Evolutionary conservation across 2,888 invertebrate genomes (phyloP).

Genomic region (Piscicola geometra): DNA sequence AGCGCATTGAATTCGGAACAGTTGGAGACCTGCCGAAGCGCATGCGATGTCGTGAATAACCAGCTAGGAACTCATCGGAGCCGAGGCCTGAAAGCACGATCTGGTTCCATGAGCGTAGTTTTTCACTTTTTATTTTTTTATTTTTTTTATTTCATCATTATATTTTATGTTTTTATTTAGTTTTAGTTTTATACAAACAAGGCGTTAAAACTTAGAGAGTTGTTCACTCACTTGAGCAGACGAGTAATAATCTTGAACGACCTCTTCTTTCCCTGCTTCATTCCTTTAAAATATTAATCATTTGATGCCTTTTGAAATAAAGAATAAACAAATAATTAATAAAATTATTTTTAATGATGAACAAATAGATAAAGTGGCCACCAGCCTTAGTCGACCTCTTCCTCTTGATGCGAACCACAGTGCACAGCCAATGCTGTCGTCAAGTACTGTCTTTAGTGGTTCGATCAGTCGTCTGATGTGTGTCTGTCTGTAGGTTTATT

Average conservation of each 20-base stretch:
- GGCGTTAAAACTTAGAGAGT: no score
- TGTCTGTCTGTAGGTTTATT: constrained; percentile 38
- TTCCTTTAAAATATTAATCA: no score
- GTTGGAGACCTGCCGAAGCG: constrained; percentile 56
- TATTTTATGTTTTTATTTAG: no score
- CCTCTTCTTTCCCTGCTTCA: no score
- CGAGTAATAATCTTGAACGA: background rate
- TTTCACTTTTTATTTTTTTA: background rate
- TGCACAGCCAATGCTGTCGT: constrained; percentile 89
- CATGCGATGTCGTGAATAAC: constrained; percentile 82
- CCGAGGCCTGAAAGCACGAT: constrained; percentile 83
- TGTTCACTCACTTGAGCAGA: background rate
- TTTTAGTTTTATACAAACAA: no score
- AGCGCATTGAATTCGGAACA: no score
- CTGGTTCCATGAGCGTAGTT: constrained; percentile 57
- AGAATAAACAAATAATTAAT: no score
- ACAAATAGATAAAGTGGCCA: no score
- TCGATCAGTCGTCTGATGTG: constrained; percentile 68
- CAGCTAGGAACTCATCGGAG: constrained; percentile 93
- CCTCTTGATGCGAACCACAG: constrained; percentile 88
- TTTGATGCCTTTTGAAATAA: no score
- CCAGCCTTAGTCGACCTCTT: constrained; percentile 56
- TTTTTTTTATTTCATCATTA: background rate
- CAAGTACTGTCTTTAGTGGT: constrained; percentile 80
- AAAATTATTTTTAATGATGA: no score